Evolutionary conservation across 2,888 invertebrate species (phyloP), one percentile per base, ranked within the genome.

Genomic region (Xylota sylvarum): DNA sequence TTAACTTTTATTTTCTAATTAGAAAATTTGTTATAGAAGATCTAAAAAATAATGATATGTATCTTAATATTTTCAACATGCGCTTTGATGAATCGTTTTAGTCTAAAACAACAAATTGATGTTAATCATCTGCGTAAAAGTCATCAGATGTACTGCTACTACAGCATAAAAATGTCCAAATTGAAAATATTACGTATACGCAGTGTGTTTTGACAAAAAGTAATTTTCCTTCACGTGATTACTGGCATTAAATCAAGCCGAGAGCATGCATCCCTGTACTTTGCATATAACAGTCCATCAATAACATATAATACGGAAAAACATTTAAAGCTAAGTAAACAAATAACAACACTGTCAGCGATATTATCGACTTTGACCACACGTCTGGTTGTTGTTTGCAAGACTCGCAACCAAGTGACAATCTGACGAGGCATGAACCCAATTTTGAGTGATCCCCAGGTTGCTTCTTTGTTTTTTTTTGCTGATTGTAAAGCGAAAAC

Each of bases 181-280:
- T 32, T 35, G 10, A 50, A 52, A 77, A 69, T 14, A 23, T 17
- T 50, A 60, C 74, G 65, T 48, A 74, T 62, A 67, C 74, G 67
- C 52, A 60, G 9, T 5, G 43, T 56, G 9, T 40, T 10, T 17
- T 35, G 5, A 27, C 27, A 1, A 17, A 17, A 32, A 52, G 73
- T 50, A 50, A 73, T 12, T 56, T 48, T 56, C 55, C 46, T 35
- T 27, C 52, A 46, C 37, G 62, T 46, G 52, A 19, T 70, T 4
- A n/a, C 5, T 35, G 30, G 9, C 32, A n/a, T n/a, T n/a, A n/a
- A n/a, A n/a, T n/a, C n/a, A n/a, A n/a, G n/a, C n/a, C n/a, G n/a
- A n/a, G n/a, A n/a, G n/a, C n/a, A 60, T 30, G 64, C 62, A 55
- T 5, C 17, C 23, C 32, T 37, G n/a, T 43, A 27, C 14, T 56